Percentiles rank a stretch among this genome's conserved stretches.
Evolutionary conservation across 2,888 invertebrate species (phyloP).

Genomic region (Lathronympha strigana): DNA sequence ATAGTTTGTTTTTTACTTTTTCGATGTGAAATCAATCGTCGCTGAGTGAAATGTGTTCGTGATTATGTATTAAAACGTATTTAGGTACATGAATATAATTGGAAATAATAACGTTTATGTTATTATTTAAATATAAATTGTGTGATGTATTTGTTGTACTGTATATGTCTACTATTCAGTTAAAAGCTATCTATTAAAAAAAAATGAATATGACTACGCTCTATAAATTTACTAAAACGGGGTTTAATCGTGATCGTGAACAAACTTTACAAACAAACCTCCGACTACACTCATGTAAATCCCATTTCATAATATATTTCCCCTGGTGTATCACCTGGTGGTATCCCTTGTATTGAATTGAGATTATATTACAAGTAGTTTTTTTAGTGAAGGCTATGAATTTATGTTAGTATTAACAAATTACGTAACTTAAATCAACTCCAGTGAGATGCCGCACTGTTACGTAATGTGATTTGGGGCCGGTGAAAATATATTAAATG

Average conservation of each 20-base stretch:
- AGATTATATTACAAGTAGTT: neutral
- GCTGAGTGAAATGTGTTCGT: conserved; percentile 16
- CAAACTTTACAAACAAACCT: no score
- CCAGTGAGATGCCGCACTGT: no score
- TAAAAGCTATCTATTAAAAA: no score
- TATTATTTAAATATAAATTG: neutral
- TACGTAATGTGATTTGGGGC: no score
- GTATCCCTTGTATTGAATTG: conserved; percentile 1
- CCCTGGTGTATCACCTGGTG: no score
- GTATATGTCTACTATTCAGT: neutral
- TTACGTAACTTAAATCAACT: no score
- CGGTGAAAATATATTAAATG: no score
- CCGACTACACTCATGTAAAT: neutral
- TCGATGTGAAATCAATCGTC: neutral
- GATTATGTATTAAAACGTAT: conserved; percentile 4
- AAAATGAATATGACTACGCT: neutral
- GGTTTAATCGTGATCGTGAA: no score
- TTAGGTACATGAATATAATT: neutral
- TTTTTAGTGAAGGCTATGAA: conserved; percentile 1
- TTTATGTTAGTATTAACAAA: conserved; percentile 3
- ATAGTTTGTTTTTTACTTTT: conserved; percentile 6
- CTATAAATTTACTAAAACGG: no score
- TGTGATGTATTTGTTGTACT: neutral
- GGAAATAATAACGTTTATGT: neutral
- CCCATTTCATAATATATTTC: neutral